Conservation (phyloP, 2,888 invertebrate genomes). For the Polydesmus complanatus region DNA sequence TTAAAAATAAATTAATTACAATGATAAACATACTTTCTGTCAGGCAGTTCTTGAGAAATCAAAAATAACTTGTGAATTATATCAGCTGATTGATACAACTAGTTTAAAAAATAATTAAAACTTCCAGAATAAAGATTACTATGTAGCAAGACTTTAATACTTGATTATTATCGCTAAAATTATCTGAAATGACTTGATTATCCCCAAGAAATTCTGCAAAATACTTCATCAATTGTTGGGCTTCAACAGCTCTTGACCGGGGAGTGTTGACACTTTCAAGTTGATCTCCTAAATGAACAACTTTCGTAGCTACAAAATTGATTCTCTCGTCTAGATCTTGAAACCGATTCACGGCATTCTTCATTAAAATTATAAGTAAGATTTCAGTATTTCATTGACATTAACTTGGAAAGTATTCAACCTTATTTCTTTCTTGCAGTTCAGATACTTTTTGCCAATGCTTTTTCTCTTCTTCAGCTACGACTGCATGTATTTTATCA, state of each 20-base stretch:
- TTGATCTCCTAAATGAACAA: constrained; percentile 96
- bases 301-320: constrained; percentile 92
- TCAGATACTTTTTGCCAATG: constrained; percentile 67
- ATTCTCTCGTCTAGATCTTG: constrained; percentile 89
- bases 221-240: constrained; percentile 77
- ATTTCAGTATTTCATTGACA: not conserved
- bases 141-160: constrained; percentile 36
- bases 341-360: constrained; percentile 72
- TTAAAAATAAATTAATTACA: not conserved
- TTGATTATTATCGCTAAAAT: constrained; percentile 71
- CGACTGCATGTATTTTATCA: constrained; percentile 60
- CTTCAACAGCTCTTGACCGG: constrained; percentile 83
- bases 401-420: constrained; percentile 28
- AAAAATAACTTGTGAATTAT: constrained; percentile 91
- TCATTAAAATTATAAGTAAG: constrained; percentile 24
- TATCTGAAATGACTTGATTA: constrained; percentile 65
- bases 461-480: constrained; percentile 71
- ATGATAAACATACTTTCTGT: constrained; percentile 47
- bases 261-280: constrained; percentile 92
- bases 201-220: constrained; percentile 82
- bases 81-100: constrained; percentile 90
- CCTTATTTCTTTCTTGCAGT: constrained; percentile 73
- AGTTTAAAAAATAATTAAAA: constrained; percentile 24
- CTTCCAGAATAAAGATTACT: constrained; percentile 9
- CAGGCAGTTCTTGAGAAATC: constrained; percentile 86